Percentiles rank a stretch among this genome's conserved stretches.
phyloP scores from a whole-genome alignment of 2,113 vertebrate genomes.

The Elanus axillaris region DNA sequence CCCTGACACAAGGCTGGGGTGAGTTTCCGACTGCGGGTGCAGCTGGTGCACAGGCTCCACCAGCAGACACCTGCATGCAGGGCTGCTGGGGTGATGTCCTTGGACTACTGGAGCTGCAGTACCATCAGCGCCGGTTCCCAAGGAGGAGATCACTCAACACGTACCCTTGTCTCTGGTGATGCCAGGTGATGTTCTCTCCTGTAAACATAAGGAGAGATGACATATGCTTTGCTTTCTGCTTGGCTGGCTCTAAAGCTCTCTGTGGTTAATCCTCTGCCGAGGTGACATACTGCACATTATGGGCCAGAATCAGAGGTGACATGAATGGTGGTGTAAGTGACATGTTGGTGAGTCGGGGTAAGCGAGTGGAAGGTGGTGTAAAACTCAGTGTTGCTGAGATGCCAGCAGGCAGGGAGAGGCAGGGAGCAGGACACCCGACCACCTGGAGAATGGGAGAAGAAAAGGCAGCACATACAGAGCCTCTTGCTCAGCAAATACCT shows the following conservation, averaged over 20 bases:
- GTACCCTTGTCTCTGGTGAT: neutral
- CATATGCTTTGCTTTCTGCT: conserved; percentile 49
- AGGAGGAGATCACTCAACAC: neutral
- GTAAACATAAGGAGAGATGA: conserved; percentile 19
- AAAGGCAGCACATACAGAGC: neutral
- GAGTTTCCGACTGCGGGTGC: rapidly evolving
- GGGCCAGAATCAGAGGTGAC: conserved; percentile 21
- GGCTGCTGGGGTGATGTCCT: neutral
- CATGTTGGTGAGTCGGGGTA: neutral
- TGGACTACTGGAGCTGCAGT: neutral
- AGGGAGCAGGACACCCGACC: neutral
- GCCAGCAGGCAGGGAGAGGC: neutral
- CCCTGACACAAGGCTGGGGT: rapidly evolving
- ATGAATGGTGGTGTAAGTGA: neutral
- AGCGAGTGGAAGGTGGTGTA: neutral
- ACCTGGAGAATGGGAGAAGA: neutral
- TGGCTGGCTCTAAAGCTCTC: neutral
- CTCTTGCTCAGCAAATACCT: neutral
- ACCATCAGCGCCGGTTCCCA: neutral
- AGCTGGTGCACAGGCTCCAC: neutral
- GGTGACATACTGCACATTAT: neutral
- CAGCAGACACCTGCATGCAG: rapidly evolving
- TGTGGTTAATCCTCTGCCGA: neutral
- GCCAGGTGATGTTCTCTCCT: conserved; percentile 32
- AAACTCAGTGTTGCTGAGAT: neutral